Evolutionary conservation across 2,113 vertebrate genomes (phyloP), one percentile per base, ranked within the genome.

Genomic region (Triplophysa tibetana): DNA sequence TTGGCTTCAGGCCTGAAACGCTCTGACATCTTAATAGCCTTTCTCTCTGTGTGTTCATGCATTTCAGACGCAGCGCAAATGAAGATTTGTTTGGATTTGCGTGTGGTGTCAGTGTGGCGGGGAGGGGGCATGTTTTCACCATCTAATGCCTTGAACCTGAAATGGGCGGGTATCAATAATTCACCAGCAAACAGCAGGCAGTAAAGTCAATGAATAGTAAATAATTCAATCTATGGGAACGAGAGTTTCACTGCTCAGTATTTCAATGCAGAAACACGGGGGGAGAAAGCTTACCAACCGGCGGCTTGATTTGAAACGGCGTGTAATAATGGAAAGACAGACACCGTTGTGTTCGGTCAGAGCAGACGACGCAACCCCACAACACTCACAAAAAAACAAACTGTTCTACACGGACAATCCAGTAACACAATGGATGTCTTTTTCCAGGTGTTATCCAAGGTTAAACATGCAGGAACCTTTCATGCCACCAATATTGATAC

Each of bases 201-300:
- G 88, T 87, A 88, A 38, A 87, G 89, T 91, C 89, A 90, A 90
- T 90, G 88, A 80, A 83, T 86, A 83, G 88, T 92, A 89, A 92
- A 92, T 91, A 90, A 92, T 92, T 90, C 89, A 91, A 85, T 66
- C 80, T 87, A 81, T 84, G 87, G 85, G 86, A 16, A 87, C 85
- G 88, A 86, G 85, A 86, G 16, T 29, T 45, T 74, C 87, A 87
- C 84, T 83, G 85, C 75, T 84, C 86, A 86, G 84, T 88, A 89
- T 90, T 89, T 87, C 90, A 88, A 91, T 90, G 88, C 87, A 90
- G 88, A 90, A 90, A 86, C 86, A 72, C 26, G 83, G 87, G 85
- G 86, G 82, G 86, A 81, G 63, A 38, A 5, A 52, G 60, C 8
- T 29, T 6, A 70, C 9, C 0, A 2, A 62, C 60, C n/a, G 12